These are phyloP conservation scores for Caenorhabditis sulstoni DNA, from an alignment of 2,888 invertebrate species.

Conservation along the genomic window DNA sequence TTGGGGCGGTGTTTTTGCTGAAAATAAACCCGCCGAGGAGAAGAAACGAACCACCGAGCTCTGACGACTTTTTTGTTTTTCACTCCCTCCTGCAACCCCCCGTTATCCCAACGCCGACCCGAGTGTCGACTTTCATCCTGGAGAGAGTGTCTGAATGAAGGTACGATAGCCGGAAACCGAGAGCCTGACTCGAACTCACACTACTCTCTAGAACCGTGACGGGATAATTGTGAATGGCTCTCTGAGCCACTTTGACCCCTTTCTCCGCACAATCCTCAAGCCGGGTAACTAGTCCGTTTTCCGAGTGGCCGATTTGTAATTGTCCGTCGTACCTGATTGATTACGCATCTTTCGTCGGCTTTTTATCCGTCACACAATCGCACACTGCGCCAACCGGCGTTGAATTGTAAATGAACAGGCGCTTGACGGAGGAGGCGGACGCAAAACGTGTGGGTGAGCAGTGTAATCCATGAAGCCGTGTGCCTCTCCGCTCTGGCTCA, in stretches of 20 bases:
- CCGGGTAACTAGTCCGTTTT: neutral
- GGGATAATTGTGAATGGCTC: neutral
- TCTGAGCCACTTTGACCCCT: neutral
- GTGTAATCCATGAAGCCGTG: slow-evolving; percentile 59
- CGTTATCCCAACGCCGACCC: slow-evolving; percentile 7
- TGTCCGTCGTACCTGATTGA: slow-evolving; percentile 43
- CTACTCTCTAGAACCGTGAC: too few species aligned
- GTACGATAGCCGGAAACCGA: too few species aligned
- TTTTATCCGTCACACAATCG: slow-evolving; percentile 14
- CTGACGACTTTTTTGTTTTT: slow-evolving; percentile 16
- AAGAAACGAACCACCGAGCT: slow-evolving; percentile 2
- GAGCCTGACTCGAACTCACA: too few species aligned
- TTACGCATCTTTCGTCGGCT: slow-evolving; percentile 23
- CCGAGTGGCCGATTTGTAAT: slow-evolving; percentile 15
- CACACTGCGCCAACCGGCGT: slow-evolving; percentile 18
- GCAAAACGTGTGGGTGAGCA: slow-evolving; percentile 20
- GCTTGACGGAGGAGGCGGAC: slow-evolving; percentile 28
- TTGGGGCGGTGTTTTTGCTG: slow-evolving; percentile 13
- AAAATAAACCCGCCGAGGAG: slow-evolving; percentile 16
- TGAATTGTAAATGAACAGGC: slow-evolving; percentile 63
- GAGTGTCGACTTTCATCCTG: neutral
- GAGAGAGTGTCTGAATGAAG: too few species aligned
- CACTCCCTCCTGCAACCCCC: slow-evolving; percentile 1
- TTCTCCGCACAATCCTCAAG: neutral
- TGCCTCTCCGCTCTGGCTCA: slow-evolving; percentile 11